phyloP scores from a whole-genome alignment of 64 coral and sea anemone species.

The Acropora tenuis region DNA sequence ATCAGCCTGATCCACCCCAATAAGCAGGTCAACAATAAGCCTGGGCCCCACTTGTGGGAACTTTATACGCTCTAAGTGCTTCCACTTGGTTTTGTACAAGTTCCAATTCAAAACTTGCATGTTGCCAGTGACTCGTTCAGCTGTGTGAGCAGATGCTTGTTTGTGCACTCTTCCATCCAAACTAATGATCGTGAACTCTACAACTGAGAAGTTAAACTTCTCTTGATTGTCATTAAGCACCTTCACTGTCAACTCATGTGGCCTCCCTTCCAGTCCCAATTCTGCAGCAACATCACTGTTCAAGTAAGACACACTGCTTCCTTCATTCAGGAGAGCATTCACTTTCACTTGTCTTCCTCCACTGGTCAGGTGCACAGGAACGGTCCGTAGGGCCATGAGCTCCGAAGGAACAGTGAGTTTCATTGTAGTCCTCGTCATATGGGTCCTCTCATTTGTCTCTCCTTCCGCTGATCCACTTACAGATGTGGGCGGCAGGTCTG shows the following conservation, averaged over 20 bases:
- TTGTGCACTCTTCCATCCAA: slow-evolving; percentile 46
- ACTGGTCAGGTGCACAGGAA: slow-evolving; percentile 33
- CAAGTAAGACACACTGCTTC: slow-evolving; percentile 40
- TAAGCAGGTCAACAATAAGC: slow-evolving; percentile 60
- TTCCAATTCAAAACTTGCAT: slow-evolving; percentile 67
- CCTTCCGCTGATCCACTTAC: slow-evolving; percentile 21
- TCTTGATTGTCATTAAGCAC: slow-evolving; percentile 35
- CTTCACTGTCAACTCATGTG: slow-evolving; percentile 40
- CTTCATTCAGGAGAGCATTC: slow-evolving; percentile 40
- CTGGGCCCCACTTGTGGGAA: slow-evolving; percentile 41
- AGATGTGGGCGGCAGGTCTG: background rate
- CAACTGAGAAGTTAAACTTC: background rate
- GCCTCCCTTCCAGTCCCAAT: slow-evolving; percentile 29
- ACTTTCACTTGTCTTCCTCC: slow-evolving; percentile 40
- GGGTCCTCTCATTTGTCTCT: slow-evolving; percentile 46
- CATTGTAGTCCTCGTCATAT: slow-evolving; percentile 12
- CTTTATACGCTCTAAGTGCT: slow-evolving; percentile 33
- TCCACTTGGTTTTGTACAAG: slow-evolving; percentile 43
- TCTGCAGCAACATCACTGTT: slow-evolving; percentile 46
- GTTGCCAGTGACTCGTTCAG: slow-evolving; percentile 55
- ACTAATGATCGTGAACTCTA: slow-evolving; percentile 48
- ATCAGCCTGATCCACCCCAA: slow-evolving; percentile 66
- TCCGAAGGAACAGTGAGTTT: background rate
- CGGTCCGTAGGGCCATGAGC: slow-evolving; percentile 46
- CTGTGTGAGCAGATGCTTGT: slow-evolving; percentile 25